Evolutionary conservation across 2,797 vertebrate species (phyloP).

Genomic region (Luscinia luscinia): DNA sequence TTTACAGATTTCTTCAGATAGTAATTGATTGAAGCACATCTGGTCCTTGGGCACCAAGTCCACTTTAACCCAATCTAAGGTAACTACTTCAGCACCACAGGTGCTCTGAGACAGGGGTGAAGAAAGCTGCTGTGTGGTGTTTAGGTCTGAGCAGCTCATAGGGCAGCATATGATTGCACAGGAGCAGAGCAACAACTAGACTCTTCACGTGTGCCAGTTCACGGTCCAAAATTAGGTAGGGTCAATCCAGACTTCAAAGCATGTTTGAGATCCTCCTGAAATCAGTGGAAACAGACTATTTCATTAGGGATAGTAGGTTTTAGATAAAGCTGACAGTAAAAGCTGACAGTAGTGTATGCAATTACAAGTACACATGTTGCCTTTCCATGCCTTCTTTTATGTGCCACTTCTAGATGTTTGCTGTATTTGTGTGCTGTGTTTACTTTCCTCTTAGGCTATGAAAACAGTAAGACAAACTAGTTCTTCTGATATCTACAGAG

Average conservation of each 20-base stretch:
- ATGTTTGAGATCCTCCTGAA: background rate
- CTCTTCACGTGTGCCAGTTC: background rate
- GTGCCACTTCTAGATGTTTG: background rate
- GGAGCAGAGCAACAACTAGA: background rate
- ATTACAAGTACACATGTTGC: background rate
- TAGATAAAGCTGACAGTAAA: background rate
- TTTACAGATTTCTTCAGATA: background rate
- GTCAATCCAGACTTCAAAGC: background rate
- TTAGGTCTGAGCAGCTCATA: background rate
- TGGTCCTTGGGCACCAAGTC: background rate
- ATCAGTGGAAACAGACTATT: background rate
- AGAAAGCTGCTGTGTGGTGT: background rate
- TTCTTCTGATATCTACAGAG: background rate
- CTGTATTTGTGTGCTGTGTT: background rate
- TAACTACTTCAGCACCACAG: background rate
- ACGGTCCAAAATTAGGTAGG: background rate
- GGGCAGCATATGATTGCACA: background rate
- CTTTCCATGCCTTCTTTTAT: background rate
- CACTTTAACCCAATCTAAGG: background rate
- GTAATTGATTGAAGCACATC: background rate
- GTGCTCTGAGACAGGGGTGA: background rate
- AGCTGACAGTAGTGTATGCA: background rate
- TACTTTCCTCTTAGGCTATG: background rate
- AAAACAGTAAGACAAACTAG: background rate
- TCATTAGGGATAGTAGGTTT: background rate